Evolutionary conservation across 2,888 invertebrate species (phyloP).

Genomic region (Coremacera marginata): DNA sequence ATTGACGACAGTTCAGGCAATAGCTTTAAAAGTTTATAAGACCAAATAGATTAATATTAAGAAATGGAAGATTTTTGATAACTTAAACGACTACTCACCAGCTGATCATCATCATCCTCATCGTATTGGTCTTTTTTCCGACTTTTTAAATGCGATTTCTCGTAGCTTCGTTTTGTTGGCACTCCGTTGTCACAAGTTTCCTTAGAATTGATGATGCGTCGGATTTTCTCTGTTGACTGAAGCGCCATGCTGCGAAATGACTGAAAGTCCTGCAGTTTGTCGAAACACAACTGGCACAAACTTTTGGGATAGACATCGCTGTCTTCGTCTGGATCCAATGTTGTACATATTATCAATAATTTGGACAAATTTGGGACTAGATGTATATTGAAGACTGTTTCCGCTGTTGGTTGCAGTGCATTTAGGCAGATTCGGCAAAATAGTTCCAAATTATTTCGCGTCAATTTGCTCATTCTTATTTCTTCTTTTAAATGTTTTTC

Average conservation of each 20-base stretch:
- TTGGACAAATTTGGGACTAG: slow-evolving; percentile 52
- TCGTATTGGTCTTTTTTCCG: background rate
- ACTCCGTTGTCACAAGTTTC: background rate
- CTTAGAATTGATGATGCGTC: slow-evolving; percentile 37
- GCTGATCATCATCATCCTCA: slow-evolving; percentile 46
- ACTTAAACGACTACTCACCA: slow-evolving; percentile 43
- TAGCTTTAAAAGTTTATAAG: slow-evolving; percentile 42
- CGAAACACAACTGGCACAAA: slow-evolving; percentile 58
- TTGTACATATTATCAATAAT: slow-evolving; percentile 54
- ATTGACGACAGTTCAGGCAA: slow-evolving; percentile 45
- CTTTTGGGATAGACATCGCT: slow-evolving; percentile 53
- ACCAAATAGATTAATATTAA: background rate
- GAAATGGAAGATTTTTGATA: background rate
- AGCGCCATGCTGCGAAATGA: slow-evolving; percentile 55
- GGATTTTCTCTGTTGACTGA: slow-evolving; percentile 50
- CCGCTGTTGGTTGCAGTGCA: slow-evolving; percentile 47
- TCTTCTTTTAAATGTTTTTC: background rate
- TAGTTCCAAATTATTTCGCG: slow-evolving; percentile 53
- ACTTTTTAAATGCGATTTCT: background rate
- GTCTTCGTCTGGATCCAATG: slow-evolving; percentile 55
- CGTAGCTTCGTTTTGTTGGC: background rate
- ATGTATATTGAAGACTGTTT: slow-evolving; percentile 47
- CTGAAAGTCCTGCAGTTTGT: slow-evolving; percentile 57
- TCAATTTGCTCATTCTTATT: slow-evolving; percentile 39
- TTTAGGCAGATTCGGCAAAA: slow-evolving; percentile 60